These are phyloP conservation scores for Dendroctonus ponderosae DNA, from an alignment of 1,140 invertebrate species.

Conservation along the genomic window DNA sequence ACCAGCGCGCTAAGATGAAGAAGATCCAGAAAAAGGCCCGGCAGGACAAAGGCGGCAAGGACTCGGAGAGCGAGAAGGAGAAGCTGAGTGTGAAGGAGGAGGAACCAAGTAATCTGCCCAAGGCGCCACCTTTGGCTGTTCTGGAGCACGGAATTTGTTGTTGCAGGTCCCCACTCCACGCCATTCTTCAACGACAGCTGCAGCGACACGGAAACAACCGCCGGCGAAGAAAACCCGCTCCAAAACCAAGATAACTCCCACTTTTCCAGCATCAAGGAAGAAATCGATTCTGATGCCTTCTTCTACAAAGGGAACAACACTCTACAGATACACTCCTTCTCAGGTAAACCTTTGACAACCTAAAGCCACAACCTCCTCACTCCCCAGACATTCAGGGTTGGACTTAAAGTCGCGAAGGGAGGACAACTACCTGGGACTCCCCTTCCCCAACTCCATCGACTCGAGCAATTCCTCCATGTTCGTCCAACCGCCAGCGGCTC, in stretches of 20 bases:
- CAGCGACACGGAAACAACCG: slow-evolving; percentile 53
- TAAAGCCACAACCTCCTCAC: neutral
- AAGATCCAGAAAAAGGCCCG: slow-evolving; percentile 62
- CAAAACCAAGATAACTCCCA: slow-evolving; percentile 39
- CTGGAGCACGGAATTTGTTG: slow-evolving; percentile 19
- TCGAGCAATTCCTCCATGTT: slow-evolving; percentile 40
- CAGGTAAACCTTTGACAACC: slow-evolving; percentile 21
- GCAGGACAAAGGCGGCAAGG: slow-evolving; percentile 54
- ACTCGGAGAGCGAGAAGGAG: slow-evolving; percentile 53
- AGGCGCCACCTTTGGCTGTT: slow-evolving; percentile 20
- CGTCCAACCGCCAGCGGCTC: slow-evolving; percentile 44
- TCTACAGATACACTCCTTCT: slow-evolving; percentile 36
- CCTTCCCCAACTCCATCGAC: slow-evolving; percentile 37
- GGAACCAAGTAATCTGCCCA: slow-evolving; percentile 55
- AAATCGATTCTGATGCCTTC: slow-evolving; percentile 46
- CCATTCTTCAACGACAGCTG: slow-evolving; percentile 54
- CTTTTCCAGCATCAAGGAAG: slow-evolving; percentile 51
- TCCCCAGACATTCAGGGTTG: slow-evolving; percentile 23
- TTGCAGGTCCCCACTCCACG: slow-evolving; percentile 50
- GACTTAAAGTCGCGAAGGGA: slow-evolving; percentile 41
- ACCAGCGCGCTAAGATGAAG: slow-evolving; percentile 76
- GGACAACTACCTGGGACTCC: slow-evolving; percentile 34
- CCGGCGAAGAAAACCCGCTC: slow-evolving; percentile 40
- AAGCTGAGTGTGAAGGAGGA: slow-evolving; percentile 58
- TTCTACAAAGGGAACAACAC: slow-evolving; percentile 46